Conservation (phyloP, 2,797 vertebrate species). For the Artibeus lituratus region DNA sequence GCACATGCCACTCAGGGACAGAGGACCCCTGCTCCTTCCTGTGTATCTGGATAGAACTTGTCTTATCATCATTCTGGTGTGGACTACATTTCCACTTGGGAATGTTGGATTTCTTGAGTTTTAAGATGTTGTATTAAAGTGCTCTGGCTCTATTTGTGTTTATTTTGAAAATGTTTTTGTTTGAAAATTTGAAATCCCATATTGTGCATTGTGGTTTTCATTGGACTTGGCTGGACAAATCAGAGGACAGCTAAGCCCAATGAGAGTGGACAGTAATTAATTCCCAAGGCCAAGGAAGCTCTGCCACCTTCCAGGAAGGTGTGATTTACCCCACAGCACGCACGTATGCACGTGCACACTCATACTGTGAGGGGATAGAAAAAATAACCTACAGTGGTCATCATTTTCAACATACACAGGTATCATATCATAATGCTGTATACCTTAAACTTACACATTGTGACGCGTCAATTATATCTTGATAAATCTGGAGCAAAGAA, state of each 20-base stretch:
- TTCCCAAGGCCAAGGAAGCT: not conserved
- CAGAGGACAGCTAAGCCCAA: not conserved
- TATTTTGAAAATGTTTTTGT: not conserved
- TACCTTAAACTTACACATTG: too few relatives aligned
- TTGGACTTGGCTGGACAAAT: not conserved
- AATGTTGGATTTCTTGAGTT: not conserved
- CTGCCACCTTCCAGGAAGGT: not conserved
- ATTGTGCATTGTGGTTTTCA: not conserved
- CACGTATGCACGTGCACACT: too few relatives aligned
- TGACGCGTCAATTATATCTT: too few relatives aligned
- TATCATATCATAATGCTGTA: too few relatives aligned
- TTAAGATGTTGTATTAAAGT: not conserved
- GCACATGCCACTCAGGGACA: not conserved
- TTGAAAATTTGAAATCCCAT: not conserved
- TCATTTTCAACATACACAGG: too few relatives aligned
- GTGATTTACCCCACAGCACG: not conserved
- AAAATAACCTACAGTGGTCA: too few relatives aligned
- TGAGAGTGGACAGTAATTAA: not conserved
- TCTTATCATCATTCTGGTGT: not conserved
- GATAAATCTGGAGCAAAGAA: too few relatives aligned
- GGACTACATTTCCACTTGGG: not conserved
- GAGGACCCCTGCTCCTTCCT: not conserved
- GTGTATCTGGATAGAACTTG: not conserved
- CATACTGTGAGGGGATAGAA: too few relatives aligned
- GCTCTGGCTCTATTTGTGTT: not conserved